Evolutionary conservation across 2,113 vertebrate species (phyloP).

Genomic region (Clarias gariepinus): DNA sequence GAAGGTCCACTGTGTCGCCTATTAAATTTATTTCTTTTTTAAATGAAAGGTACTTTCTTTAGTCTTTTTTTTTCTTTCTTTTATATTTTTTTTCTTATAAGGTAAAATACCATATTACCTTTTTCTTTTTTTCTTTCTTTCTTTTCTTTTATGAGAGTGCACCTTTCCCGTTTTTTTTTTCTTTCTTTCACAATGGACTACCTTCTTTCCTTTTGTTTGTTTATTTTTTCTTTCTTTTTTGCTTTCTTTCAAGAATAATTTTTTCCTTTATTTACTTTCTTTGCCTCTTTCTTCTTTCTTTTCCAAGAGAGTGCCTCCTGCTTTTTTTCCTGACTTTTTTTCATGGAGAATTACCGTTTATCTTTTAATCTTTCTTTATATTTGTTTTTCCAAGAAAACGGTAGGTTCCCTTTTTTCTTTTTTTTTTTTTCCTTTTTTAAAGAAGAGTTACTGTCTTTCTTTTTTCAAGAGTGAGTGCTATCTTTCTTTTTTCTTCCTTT

Average conservation of each 20-base stretch:
- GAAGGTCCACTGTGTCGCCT: no score
- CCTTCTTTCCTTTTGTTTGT: no score
- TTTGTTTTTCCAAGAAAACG: neutral
- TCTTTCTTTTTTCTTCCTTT: no score
- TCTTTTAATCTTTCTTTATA: neutral
- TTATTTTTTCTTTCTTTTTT: neutral
- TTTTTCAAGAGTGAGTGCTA: no score
- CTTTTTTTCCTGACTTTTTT: neutral
- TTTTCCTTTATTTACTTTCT: neutral
- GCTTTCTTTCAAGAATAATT: neutral
- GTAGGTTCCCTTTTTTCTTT: neutral
- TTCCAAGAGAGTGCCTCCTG: neutral
- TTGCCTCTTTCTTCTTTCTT: neutral
- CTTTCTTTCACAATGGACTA: neutral
- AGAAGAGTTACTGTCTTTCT: no score
- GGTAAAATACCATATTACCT: no score
- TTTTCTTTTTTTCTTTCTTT: neutral
- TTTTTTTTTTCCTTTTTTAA: neutral
- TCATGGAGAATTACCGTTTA: no score
- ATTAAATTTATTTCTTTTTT: neutral
- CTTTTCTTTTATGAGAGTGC: no score
- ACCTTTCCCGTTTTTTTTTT: no score
- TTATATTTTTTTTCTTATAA: neutral
- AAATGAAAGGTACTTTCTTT: neutral
- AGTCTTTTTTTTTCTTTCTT: neutral